Base-by-base conservation (phyloP, 2,888 invertebrate genomes). In the Sphecodes monilicornis region DNA sequence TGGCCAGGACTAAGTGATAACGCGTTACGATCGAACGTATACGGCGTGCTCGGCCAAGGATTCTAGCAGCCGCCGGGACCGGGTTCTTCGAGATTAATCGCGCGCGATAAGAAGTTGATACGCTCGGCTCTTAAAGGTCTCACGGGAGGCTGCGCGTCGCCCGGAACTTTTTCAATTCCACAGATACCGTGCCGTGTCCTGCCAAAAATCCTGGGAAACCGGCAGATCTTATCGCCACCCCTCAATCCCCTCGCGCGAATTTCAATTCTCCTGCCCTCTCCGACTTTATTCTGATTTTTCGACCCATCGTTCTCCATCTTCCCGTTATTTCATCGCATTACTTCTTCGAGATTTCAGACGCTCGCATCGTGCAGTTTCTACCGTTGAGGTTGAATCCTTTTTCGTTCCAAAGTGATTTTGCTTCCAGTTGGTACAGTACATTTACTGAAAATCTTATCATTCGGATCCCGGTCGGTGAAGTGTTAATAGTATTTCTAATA, bases 101-200 rank as follows among this genome's bases (percentile, higher is more conserved):
- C 78, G 66, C 82, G 75, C 75, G 86, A 88, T 88, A 81, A 79
- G 88, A 88, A 76, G 80, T 80, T 82, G 87, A 88, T 82, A 88
- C 86, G 76, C 41, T 4, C 69, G 76, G 71, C 80, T 87, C 74
- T 84, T 86, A 80, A 81, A 86, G 80, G 74, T 77, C 74, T 70
- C 76, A 70, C 74, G 64, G 74, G 54, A 78, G 64, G 69, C 75
- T n/a, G 50, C 86, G 78, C 73, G 50, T 70, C 74, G 32, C 46
- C 54, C 43, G 32, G 76, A 88, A 88, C 83, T 88, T 88, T 88
- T 88, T 88, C 88, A 88, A 88, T 88, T 88, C 78, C 81, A 36
- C 75, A 80, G 82, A 87, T 82, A 82, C 64, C 60, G 32, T 36
- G 54, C 32, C 80, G 32, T 43, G 54, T 50, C 22, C 16, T 73